phyloP scores from a whole-genome alignment of 2,113 vertebrate genomes.

The Meleagris gallopavo region DNA sequence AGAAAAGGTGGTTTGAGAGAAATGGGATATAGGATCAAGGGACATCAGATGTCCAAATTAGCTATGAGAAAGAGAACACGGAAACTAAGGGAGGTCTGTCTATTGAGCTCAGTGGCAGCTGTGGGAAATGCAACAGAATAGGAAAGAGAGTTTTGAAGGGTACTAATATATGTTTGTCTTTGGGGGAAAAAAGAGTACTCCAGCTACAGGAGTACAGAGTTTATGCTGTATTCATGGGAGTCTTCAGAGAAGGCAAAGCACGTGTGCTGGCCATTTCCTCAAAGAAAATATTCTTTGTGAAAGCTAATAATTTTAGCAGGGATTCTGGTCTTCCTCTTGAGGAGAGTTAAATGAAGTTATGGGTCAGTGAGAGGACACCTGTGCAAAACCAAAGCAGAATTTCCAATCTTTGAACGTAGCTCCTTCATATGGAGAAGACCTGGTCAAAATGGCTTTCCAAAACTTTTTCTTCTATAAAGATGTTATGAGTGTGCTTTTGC shows the following conservation, averaged over 20 bases:
- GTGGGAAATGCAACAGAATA: neutral
- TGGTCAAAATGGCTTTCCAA: neutral
- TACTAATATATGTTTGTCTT: neutral
- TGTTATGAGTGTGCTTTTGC: slow-evolving; percentile 6
- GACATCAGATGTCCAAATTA: rapidly evolving
- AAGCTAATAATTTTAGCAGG: slow-evolving; percentile 57
- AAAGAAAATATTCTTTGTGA: slow-evolving; percentile 46
- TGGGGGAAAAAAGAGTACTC: neutral
- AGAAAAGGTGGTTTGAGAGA: neutral
- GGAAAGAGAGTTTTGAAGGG: neutral
- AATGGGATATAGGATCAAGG: neutral
- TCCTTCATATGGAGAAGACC: neutral
- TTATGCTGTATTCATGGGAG: neutral
- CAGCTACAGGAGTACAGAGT: neutral
- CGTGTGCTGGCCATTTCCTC: slow-evolving; percentile 46
- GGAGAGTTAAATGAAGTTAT: slow-evolving; percentile 60
- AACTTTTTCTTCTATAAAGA: neutral
- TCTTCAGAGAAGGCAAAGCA: slow-evolving; percentile 51
- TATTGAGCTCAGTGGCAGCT: neutral
- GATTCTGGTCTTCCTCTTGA: slow-evolving; percentile 65
- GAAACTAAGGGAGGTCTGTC: neutral
- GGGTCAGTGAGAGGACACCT: slow-evolving; percentile 57
- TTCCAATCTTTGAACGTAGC: neutral
- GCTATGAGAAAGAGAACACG: neutral
- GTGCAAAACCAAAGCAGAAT: neutral